Base-by-base conservation (phyloP, 2,888 invertebrate species). In the Gnatocerus cornutus region DNA sequence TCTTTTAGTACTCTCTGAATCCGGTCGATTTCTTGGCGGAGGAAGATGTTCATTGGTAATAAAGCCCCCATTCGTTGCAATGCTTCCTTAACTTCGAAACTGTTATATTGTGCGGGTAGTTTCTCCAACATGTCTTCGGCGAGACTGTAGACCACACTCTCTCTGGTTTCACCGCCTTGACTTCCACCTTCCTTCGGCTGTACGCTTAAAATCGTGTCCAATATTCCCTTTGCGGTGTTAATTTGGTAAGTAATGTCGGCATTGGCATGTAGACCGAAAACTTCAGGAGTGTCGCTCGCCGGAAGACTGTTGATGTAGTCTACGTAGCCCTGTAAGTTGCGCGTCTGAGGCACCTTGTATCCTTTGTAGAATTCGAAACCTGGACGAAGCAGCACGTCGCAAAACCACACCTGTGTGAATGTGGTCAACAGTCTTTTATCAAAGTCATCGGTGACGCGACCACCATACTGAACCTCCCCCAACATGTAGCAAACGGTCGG, bases 241-340 rank as follows among this genome's bases (percentile, higher is more conserved):
- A 98, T 98, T 86, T 98, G 97, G 85, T 98, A 98, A 78, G 98
- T 98, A 73, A 98, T 98, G 82, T 98, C 98, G 56, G 98, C 98
- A 85, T 98, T 98, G 5, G 93, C 89, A 84, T 98, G 98, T 58
- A 98, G 87, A n/a, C 98, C 98, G 85, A 98, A 98, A 6, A 97
- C 96, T 87, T 98, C 97, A 0, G 98, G 98, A 0, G 95, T 93
- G 83, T 98, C 98, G 14, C 92, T 91, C 13, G 90, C 85, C 0
- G 95, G 95, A 73, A 98, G 87, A 78, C 90, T 90, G 79, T 93
- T 95, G 61, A 98, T 96, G 80, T 95, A 95, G 82, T 95, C 94
- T 37, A 95, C 86, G 81, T 97, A 97, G 3, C 90, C 90, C 73
- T 92, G 91, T 50, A 95, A 86, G 81, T 91, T 94, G 79, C 93